A percentile compares a stretch with the other conserved stretches of the same genome.
Evolutionary conservation across 2,113 vertebrate genomes (phyloP).

Genomic region (Ceyx margarethae): DNA sequence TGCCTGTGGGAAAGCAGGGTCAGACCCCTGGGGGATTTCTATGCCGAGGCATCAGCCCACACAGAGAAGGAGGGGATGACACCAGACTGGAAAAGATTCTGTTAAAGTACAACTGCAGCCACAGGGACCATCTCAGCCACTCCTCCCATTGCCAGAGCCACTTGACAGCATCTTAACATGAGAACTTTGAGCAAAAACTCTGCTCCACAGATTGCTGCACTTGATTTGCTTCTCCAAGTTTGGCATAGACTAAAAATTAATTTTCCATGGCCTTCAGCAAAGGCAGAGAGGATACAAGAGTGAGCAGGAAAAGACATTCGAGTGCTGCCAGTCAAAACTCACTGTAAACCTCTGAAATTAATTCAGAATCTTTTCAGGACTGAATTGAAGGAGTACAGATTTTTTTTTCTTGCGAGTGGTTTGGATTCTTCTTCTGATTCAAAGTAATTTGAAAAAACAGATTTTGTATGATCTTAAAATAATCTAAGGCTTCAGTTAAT

Average conservation of each 20-base stretch:
- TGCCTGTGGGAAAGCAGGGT: background rate
- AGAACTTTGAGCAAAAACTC: background rate
- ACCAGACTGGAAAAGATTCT: background rate
- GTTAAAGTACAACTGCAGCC: background rate
- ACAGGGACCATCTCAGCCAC: background rate
- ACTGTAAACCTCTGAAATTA: background rate
- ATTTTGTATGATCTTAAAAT: background rate
- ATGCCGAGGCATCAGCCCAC: background rate
- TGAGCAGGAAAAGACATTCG: background rate
- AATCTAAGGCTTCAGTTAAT: background rate
- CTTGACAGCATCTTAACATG: conserved; percentile 4
- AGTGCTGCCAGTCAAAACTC: background rate
- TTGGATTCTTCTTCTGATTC: background rate
- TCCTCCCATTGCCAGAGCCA: background rate
- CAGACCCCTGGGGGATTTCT: background rate
- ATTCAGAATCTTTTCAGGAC: background rate
- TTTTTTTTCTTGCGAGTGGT: background rate
- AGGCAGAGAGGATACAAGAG: background rate
- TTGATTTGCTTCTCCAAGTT: background rate
- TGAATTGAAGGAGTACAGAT: background rate
- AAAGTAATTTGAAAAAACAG: background rate
- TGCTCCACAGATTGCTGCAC: background rate
- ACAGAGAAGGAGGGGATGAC: background rate
- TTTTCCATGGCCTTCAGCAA: background rate
- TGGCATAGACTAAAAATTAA: background rate